phyloP scores from a whole-genome alignment of 2,113 vertebrate species.

The Sakesphorus luctuosus region DNA sequence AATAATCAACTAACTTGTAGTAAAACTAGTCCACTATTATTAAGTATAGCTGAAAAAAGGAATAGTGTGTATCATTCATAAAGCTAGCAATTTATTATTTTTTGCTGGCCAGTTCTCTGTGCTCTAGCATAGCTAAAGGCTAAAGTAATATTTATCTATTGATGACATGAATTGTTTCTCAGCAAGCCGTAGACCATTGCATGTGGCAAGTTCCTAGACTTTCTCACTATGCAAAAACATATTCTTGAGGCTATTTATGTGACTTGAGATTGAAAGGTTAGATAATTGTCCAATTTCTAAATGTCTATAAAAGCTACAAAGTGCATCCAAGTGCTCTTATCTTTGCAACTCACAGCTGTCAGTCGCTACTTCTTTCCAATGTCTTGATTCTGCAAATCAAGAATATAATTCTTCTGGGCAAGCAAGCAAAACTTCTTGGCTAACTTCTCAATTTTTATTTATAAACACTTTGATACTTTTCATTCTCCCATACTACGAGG shows the following conservation, averaged over 20 bases:
- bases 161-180: not conserved
- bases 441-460: not conserved
- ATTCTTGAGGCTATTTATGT: not conserved
- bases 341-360: not conserved
- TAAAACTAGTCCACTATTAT: not conserved
- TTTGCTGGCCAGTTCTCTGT: not conserved
- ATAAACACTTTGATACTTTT: not conserved
- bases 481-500: not conserved
- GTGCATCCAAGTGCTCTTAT: not conserved
- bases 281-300: not conserved
- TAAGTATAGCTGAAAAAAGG: not conserved
- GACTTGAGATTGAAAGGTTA: not conserved
- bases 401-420: not conserved
- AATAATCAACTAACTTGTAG: not conserved
- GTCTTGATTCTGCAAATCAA: not conserved
- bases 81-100: not conserved
- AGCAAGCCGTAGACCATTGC: not conserved
- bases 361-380: not conserved
- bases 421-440: not conserved
- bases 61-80: not conserved
- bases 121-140: not conserved
- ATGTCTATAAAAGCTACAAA: not conserved
- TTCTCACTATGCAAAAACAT: not conserved
- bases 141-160: not conserved
- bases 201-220: not conserved